phyloP scores from a whole-genome alignment of 2,113 vertebrate species.

The Trochalopteron elliotii region DNA sequence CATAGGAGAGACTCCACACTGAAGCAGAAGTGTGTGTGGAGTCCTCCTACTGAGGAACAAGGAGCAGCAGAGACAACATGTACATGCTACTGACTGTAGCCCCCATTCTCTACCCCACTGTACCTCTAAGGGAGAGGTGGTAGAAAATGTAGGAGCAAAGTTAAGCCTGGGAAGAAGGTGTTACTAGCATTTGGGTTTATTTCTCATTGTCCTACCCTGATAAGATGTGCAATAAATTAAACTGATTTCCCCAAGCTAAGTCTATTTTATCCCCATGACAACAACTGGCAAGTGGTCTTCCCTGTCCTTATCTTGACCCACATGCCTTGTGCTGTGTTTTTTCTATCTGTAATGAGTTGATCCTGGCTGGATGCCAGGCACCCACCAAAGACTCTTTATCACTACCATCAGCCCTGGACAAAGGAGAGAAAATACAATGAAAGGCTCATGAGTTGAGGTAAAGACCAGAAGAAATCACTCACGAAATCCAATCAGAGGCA shows the following conservation, averaged over 20 bases:
- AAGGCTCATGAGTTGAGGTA: not conserved
- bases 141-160: not conserved
- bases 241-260: not conserved
- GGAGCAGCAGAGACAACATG: not conserved
- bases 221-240: not conserved
- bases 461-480: not conserved
- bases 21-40: not conserved
- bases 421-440: not conserved
- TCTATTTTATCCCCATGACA: not conserved
- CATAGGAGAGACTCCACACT: not conserved
- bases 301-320: not conserved
- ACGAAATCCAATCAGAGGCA: not conserved
- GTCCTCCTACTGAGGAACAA: not conserved
- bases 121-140: not conserved
- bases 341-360: not conserved
- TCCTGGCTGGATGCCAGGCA: not conserved
- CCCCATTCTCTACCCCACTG: not conserved
- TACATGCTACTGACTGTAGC: not conserved
- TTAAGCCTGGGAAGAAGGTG: not conserved
- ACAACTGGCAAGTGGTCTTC: not conserved
- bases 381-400: not conserved
- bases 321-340: not conserved
- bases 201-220: not conserved
- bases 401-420: accelerated
- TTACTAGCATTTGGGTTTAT: not conserved